Evolutionary conservation across 2,888 invertebrate genomes (phyloP), one percentile per base, ranked within the genome.

Genomic region (Bombyx huttoni): DNA sequence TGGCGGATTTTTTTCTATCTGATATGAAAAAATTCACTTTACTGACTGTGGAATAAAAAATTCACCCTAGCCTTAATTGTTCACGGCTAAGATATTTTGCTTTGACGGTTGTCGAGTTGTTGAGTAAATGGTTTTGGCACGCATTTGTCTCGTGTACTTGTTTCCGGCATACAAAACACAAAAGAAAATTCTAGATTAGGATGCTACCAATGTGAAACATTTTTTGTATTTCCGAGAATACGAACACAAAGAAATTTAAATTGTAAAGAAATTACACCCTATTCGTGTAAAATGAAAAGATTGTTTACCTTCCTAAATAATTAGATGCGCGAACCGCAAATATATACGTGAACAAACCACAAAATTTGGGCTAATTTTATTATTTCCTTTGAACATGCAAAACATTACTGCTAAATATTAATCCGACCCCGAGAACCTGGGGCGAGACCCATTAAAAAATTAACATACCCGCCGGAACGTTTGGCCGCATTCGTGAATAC

Each of bases 371-470:
- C 2, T 54, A 49, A 51, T 54, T 48, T 45, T 40, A 49, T 48
- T 13, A 51, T 51, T 55, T 47, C 33, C 49, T 48, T 9, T 34
- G 8, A 9, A 49, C 54, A 51, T 40, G 34, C 47, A 47, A 46
- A 51, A 49, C 35, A 52, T 47, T 35, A n/a, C 8, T 49, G 46
- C 7, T 53, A 50, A 50, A 56, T 56, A 56, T 56, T 53, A 53
- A 59, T 58, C 53, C 52, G 40, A 48, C 54, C 52, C 47, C 40
- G 47, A 45, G 49, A 54, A 53, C 53, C 49, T 49, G 51, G 49
- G 50, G 46, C 13, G 49, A 9, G 50, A n/a, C 47, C 51, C 53
- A 56, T 58, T 59, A 58, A 49, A 56, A 58, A 59, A 59, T 59
- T 56, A 57, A 55, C 55, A 60, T 57, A 50, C 46, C 34, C 33